phyloP scores from a whole-genome alignment of 2,113 vertebrate species.

The Motacilla alba region DNA sequence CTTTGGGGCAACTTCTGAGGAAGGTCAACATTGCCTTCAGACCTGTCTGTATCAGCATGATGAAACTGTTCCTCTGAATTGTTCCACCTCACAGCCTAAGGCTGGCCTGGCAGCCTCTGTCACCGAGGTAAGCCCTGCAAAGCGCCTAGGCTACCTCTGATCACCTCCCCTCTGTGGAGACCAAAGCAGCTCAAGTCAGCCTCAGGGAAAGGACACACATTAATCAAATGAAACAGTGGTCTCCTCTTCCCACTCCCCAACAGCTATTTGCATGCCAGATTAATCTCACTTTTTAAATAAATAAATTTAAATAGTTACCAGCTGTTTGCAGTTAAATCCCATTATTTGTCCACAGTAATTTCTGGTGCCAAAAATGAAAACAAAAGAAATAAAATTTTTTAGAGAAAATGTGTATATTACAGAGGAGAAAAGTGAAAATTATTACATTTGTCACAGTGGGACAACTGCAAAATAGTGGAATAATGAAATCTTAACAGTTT shows the following conservation, averaged over 20 bases:
- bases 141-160: neutral
- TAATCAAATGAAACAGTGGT: neutral
- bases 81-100: neutral
- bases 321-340: neutral
- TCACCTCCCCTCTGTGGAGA: neutral
- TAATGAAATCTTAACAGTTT: neutral
- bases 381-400: accelerated
- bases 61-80: neutral
- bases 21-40: neutral
- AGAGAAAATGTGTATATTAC: neutral
- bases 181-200: neutral
- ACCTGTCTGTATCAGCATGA: neutral
- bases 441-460: neutral
- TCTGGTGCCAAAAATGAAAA: neutral
- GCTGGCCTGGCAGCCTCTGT: neutral
- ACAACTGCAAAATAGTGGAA: neutral
- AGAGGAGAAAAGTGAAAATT: neutral
- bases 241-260: neutral
- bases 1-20: neutral
- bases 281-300: neutral
- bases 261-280: neutral
- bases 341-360: neutral
- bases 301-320: neutral
- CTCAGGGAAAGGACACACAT: neutral
- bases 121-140: neutral